Evolutionary conservation across 2,113 vertebrate species (phyloP).

Genomic region (Chaenocephalus aceratus): DNA sequence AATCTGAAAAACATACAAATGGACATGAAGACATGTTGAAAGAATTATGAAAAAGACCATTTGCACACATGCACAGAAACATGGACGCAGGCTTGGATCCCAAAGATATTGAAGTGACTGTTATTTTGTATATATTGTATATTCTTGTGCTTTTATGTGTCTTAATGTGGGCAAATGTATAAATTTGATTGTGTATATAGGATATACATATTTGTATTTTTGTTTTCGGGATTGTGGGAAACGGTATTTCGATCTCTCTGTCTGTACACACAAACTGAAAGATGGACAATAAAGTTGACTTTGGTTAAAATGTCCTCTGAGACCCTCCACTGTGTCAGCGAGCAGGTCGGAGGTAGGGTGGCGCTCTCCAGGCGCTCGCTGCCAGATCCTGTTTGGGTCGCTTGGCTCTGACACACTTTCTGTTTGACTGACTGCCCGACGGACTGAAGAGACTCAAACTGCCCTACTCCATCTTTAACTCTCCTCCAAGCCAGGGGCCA

Average conservation of each 20-base stretch:
- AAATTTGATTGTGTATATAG: no score
- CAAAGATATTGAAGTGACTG: no score
- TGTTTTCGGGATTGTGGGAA: no score
- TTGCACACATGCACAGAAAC: neutral
- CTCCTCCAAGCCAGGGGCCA: constrained; percentile 48
- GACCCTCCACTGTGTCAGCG: neutral
- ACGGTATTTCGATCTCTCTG: no score
- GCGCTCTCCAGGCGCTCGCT: constrained; percentile 44
- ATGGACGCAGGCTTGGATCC: neutral
- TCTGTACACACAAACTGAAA: no score
- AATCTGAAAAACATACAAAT: constrained; percentile 57
- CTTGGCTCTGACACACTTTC: constrained; percentile 40
- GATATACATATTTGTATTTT: no score
- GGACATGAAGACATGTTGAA: constrained; percentile 4
- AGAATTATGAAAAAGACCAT: constrained; percentile 21
- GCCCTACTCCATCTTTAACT: constrained; percentile 39
- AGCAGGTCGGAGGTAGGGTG: constrained; percentile 42
- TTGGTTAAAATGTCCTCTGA: neutral
- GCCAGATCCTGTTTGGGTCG: constrained; percentile 65
- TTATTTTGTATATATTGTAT: no score
- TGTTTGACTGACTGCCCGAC: neutral
- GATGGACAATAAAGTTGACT: no score
- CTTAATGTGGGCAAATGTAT: no score
- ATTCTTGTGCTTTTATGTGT: no score
- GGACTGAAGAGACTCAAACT: constrained; percentile 57